Evolutionary conservation across 2,888 invertebrate species (phyloP).

Genomic region (Hypolimnas misippus): DNA sequence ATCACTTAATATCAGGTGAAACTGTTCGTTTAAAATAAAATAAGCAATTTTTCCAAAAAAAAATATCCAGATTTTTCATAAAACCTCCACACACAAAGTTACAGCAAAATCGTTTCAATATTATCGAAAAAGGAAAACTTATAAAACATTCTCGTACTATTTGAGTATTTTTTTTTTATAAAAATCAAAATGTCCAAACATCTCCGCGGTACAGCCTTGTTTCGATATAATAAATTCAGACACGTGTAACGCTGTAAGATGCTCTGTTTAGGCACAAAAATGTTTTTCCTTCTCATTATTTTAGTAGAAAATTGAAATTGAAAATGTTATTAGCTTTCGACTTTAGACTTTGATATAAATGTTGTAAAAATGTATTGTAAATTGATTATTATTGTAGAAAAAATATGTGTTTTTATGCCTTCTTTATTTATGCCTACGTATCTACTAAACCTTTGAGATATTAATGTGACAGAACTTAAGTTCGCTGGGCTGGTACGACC

Average conservation of each 20-base stretch:
- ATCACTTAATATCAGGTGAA: too few species aligned
- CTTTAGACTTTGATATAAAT: constrained; percentile 32
- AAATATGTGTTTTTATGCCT: background rate
- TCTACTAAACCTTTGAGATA: too few species aligned
- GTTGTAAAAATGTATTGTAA: constrained; percentile 18
- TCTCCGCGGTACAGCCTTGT: constrained; percentile 16
- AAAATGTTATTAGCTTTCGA: constrained; percentile 38
- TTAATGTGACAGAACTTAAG: too few species aligned
- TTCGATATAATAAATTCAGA: constrained; percentile 40
- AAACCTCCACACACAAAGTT: too few species aligned
- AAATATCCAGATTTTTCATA: too few species aligned
- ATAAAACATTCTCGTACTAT: background rate
- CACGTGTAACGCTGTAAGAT: constrained; percentile 43
- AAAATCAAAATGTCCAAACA: background rate
- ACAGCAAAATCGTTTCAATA: too few species aligned
- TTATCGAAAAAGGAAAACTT: too few species aligned
- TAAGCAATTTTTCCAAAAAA: too few species aligned
- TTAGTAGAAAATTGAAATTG: constrained; percentile 43
- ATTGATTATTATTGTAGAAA: background rate
- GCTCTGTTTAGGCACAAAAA: constrained; percentile 38
- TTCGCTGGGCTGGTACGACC: too few species aligned
- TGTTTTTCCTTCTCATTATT: constrained; percentile 38
- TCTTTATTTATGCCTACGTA: background rate
- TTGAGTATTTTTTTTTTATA: background rate
- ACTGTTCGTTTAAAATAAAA: too few species aligned